Conservation (phyloP, 2,797 vertebrate species). For the Amblyraja radiata region DNA sequence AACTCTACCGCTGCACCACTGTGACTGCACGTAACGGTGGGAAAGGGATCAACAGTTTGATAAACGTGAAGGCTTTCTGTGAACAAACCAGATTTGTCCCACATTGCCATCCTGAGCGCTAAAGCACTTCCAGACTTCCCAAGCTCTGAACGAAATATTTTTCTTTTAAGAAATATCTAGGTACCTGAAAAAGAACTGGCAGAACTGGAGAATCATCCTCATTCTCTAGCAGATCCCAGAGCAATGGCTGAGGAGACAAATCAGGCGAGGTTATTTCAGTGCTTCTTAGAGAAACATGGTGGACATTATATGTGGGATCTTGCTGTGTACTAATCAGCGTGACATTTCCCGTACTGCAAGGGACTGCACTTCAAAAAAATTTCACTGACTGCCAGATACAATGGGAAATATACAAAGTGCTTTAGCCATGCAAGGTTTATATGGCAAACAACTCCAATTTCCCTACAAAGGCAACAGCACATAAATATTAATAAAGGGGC, state of each 20-base stretch:
- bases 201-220: slow-evolving; percentile 69
- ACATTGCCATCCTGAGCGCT: no score
- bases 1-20: no score
- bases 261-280: neutral
- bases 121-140: neutral
- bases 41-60: neutral
- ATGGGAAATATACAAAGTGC: neutral
- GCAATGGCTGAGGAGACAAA: slow-evolving; percentile 60
- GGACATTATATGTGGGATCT: neutral
- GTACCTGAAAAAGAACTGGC: slow-evolving; percentile 73
- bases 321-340: neutral
- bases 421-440: neutral
- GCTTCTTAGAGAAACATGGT: neutral
- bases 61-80: neutral
- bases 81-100: neutral
- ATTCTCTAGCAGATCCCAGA: slow-evolving; percentile 76
- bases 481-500: no score
- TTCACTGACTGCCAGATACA: neutral
- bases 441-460: neutral
- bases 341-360: neutral
- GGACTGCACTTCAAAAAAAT: neutral
- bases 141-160: no score
- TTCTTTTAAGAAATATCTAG: neutral
- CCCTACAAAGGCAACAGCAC: neutral
- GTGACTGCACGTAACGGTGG: no score